Conservation (phyloP, 2,888 invertebrate species). For the Hypsopygia costalis region DNA sequence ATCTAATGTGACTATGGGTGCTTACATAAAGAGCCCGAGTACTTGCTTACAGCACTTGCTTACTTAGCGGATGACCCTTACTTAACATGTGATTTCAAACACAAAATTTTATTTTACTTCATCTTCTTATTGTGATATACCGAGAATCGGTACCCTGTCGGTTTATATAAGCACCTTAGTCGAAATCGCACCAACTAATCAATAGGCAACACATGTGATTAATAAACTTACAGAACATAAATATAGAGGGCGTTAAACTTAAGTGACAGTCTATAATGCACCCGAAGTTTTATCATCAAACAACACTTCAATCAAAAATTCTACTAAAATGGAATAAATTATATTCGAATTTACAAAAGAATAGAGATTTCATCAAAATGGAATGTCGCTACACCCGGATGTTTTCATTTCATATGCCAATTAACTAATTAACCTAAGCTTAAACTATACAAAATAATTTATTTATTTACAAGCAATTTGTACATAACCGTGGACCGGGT, state of each 20-base stretch:
- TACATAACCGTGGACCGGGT: slow-evolving; percentile 67
- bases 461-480: slow-evolving; percentile 70
- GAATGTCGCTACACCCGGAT: slow-evolving; percentile 59
- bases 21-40: too few species aligned
- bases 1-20: too few species aligned
- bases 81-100: too few species aligned
- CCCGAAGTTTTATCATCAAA: slow-evolving; percentile 61
- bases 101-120: too few species aligned
- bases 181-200: too few species aligned
- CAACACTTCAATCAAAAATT: slow-evolving; percentile 62
- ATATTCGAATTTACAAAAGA: slow-evolving; percentile 59
- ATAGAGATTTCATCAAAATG: slow-evolving; percentile 38
- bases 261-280: slow-evolving; percentile 42
- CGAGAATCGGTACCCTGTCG: too few species aligned
- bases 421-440: slow-evolving; percentile 56
- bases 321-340: slow-evolving; percentile 71
- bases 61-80: too few species aligned
- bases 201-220: too few species aligned
- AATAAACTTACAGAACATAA: not conserved
- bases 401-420: slow-evolving; percentile 44
- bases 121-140: too few species aligned
- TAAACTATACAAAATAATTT: slow-evolving; percentile 61
- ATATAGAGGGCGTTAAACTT: slow-evolving; percentile 15
- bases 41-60: too few species aligned
- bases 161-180: too few species aligned